Evolutionary conservation across 2,888 invertebrate genomes (phyloP), one percentile per base, ranked within the genome.

Genomic region (Tinea semifulvella): DNA sequence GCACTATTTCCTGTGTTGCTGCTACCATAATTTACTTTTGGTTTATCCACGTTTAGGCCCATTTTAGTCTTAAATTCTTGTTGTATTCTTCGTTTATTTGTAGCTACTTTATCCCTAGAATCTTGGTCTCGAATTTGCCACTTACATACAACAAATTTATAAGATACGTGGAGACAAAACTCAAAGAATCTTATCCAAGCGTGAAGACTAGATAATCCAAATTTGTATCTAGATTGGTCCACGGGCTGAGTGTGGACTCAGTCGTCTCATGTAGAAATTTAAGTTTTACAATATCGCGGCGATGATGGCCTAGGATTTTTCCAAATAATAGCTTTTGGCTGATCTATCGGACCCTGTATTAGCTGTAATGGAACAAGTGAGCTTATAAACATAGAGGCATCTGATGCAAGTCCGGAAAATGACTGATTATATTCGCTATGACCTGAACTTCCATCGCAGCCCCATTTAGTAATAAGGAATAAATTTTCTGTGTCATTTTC

Each of bases 21-120:
- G 17, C 18, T 46, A 10, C 42, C 46, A 17, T 16, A 27, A 6
- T 43, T 28, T 14, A 16, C 44, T 44, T 57, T 58, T 5, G 42
- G 42, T 22, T 42, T 42, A 42, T 42, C 42, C 4, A 42, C 22
- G 3, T 20, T 42, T 20, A 42, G 22, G 3, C 42, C 42, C 11
- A 20, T 7, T 17, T 13, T 20, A 11, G 6, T 3, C 22, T 22
- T 42, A 42, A 42, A 20, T 13, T 42, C 20, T 8, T 18, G 10
- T 11, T 42, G 25, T 22, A 22, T 22, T 22, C 6, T 42, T 13
- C n/a, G n/a, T n/a, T n/a, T n/a, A n/a, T n/a, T n/a, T n/a, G n/a
- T n/a, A n/a, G n/a, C n/a, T n/a, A n/a, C n/a, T n/a, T n/a, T n/a
- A n/a, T n/a, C n/a, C n/a, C n/a, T n/a, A n/a, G n/a, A n/a, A n/a